phyloP scores from a whole-genome alignment of 2,797 vertebrate genomes.

The Scarus forsteni region DNA sequence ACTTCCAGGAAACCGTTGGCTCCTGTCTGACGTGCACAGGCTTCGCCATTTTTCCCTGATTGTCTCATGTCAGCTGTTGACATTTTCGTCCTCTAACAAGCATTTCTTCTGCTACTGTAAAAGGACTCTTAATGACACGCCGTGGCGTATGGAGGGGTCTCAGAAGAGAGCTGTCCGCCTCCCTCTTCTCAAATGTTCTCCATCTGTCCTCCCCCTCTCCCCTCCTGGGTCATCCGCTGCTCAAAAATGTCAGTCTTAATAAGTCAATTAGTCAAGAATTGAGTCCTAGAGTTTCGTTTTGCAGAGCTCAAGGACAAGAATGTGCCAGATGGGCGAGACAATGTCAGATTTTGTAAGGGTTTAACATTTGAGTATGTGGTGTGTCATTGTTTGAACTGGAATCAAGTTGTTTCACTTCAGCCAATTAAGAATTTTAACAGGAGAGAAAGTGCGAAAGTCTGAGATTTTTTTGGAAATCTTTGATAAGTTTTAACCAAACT shows the following conservation, averaged over 20 bases:
- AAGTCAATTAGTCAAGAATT: slow-evolving; percentile 42
- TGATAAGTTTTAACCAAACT: too few relatives aligned
- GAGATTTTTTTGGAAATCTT: not conserved
- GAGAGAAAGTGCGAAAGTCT: not conserved
- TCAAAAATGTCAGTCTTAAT: slow-evolving; percentile 45
- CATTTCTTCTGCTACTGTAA: not conserved
- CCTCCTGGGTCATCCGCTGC: slow-evolving; percentile 16
- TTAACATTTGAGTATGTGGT: not conserved
- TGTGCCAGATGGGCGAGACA: not conserved
- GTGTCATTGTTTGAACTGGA: slow-evolving; percentile 2
- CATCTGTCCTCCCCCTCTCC: slow-evolving; percentile 25
- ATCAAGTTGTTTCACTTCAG: not conserved
- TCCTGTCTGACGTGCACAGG: not conserved
- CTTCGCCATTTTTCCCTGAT: slow-evolving; percentile 33
- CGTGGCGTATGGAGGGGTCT: slow-evolving; percentile 21
- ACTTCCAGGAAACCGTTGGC: not conserved
- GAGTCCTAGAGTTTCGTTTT: slow-evolving; percentile 16
- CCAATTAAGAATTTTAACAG: not conserved
- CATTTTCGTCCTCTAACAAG: slow-evolving; percentile 59
- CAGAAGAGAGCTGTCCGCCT: slow-evolving; percentile 43
- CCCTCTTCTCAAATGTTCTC: slow-evolving; percentile 24
- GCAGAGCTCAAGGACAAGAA: not conserved
- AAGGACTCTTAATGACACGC: slow-evolving; percentile 45
- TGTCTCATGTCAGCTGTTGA: slow-evolving; percentile 51
- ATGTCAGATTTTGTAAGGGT: not conserved